Conservation (phyloP, 2,113 vertebrate species). For the Struthio camelus region DNA sequence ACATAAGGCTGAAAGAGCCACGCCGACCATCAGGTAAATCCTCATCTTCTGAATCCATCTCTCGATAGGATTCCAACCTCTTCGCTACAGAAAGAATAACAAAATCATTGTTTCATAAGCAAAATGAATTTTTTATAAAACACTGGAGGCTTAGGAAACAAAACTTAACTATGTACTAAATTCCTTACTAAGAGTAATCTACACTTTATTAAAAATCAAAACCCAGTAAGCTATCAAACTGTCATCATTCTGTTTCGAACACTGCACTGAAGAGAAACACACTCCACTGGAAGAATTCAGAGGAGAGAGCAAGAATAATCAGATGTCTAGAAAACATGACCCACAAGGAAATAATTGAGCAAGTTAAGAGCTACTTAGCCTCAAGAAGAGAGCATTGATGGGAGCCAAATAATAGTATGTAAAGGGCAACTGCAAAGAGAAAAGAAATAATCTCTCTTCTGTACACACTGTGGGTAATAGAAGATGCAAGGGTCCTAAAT, state of each 20-base stretch:
- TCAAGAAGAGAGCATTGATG: not conserved
- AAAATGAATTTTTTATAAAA: not conserved
- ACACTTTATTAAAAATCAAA: not conserved
- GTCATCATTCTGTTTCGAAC: not conserved
- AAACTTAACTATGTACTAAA: not conserved
- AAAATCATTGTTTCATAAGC: not conserved
- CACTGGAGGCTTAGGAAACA: not conserved
- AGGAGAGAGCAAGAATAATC: not conserved
- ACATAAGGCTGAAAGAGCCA: slow-evolving; percentile 49
- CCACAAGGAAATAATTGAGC: not conserved
- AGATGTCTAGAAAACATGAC: not conserved
- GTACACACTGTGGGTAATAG: not conserved
- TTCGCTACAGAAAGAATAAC: slow-evolving; percentile 70
- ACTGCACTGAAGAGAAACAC: not conserved
- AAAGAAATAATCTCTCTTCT: not conserved
- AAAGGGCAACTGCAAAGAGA: not conserved
- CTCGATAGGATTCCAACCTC: slow-evolving; percentile 85
- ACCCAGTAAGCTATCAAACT: not conserved
- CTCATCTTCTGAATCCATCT: slow-evolving; percentile 62
- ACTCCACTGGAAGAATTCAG: not conserved
- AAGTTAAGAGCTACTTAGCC: not conserved
- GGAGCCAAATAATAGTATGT: not conserved
- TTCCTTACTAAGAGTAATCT: not conserved
- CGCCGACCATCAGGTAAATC: not conserved
- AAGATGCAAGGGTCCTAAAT: not conserved